phyloP scores from a whole-genome alignment of 2,888 invertebrate species.

The Tachystola acroxantha region DNA sequence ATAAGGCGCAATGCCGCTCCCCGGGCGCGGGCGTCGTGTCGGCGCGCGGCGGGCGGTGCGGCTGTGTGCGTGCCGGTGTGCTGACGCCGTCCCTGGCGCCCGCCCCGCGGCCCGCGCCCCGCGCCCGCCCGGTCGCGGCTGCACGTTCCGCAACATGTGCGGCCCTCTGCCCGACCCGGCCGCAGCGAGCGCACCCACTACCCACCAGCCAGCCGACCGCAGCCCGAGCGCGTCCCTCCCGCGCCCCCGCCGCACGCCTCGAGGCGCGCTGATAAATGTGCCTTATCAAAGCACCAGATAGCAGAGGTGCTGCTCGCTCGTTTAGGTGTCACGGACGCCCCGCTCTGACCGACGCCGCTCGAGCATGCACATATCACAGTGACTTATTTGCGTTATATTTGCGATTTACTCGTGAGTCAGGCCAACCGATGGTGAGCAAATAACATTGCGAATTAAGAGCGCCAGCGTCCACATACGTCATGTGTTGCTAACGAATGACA shows the following conservation, averaged over 20 bases:
- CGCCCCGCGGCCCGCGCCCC: conserved; percentile 27
- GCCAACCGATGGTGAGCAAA: not conserved
- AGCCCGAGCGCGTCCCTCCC: conserved; percentile 37
- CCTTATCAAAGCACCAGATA: conserved; percentile 73
- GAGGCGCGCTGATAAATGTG: conserved; percentile 63
- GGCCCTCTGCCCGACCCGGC: conserved; percentile 35
- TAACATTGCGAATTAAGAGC: not conserved
- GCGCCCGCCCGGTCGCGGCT: conserved; percentile 25
- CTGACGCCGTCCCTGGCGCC: conserved; percentile 57
- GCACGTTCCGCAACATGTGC: conserved; percentile 75
- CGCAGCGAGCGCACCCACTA: too few relatives aligned
- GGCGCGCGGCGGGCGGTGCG: too few relatives aligned
- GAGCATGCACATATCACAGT: conserved; percentile 47
- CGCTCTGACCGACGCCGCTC: conserved; percentile 37
- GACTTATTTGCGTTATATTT: conserved; percentile 49
- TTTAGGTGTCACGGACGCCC: conserved; percentile 72
- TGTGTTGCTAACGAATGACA: not conserved
- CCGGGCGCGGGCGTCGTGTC: conserved; percentile 67
- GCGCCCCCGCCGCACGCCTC: conserved; percentile 37
- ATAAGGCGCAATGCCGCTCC: conserved; percentile 73
- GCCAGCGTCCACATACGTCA: not conserved
- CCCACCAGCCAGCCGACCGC: conserved; percentile 45
- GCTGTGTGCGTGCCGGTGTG: conserved; percentile 57
- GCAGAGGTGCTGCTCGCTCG: conserved; percentile 71
- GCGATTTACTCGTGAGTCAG: conserved; percentile 49